Evolutionary conservation across 2,797 vertebrate genomes (phyloP).

Genomic region (Chanos chanos): DNA sequence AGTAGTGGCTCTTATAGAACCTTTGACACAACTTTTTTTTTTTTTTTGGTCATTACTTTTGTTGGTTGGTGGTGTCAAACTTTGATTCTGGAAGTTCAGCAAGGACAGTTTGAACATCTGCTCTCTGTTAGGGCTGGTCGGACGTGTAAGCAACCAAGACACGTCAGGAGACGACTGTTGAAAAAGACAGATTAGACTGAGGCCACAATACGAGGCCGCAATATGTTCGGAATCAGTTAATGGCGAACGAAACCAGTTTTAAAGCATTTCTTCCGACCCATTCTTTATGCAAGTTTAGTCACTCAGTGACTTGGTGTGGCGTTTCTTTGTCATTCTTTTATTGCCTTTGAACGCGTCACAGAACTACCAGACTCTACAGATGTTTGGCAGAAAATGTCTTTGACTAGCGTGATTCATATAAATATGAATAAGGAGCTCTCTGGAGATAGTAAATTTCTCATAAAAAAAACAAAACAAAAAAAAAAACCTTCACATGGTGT

Average conservation of each 20-base stretch:
- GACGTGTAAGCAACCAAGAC: slow-evolving; percentile 2
- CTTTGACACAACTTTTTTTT: slow-evolving; percentile 22
- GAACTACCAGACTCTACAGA: too few relatives aligned
- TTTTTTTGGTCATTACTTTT: not conserved
- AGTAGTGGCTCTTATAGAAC: slow-evolving; percentile 5
- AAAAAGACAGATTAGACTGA: slow-evolving; percentile 8
- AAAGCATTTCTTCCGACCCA: too few relatives aligned
- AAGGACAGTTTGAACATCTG: slow-evolving; percentile 71
- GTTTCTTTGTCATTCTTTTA: too few relatives aligned
- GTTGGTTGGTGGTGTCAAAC: slow-evolving; percentile 37
- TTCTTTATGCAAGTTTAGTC: too few relatives aligned
- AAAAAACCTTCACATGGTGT: not conserved
- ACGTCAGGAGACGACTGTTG: not conserved
- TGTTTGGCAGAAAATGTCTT: too few relatives aligned
- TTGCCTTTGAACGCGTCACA: too few relatives aligned
- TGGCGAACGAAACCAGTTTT: too few relatives aligned
- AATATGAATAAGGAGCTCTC: too few relatives aligned
- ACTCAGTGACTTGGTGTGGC: too few relatives aligned
- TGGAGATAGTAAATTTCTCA: not conserved
- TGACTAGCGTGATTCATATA: too few relatives aligned
- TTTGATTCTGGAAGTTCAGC: slow-evolving; percentile 74
- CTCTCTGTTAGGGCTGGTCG: slow-evolving; percentile 59
- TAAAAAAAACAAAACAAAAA: slow-evolving; percentile 10
- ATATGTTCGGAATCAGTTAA: too few relatives aligned
- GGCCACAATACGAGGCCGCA: not conserved